Percentiles rank a stretch among this genome's conserved stretches.
These are phyloP conservation scores for Naja naja DNA, from an alignment of 2,113 vertebrate genomes.

Conservation along the genomic window DNA sequence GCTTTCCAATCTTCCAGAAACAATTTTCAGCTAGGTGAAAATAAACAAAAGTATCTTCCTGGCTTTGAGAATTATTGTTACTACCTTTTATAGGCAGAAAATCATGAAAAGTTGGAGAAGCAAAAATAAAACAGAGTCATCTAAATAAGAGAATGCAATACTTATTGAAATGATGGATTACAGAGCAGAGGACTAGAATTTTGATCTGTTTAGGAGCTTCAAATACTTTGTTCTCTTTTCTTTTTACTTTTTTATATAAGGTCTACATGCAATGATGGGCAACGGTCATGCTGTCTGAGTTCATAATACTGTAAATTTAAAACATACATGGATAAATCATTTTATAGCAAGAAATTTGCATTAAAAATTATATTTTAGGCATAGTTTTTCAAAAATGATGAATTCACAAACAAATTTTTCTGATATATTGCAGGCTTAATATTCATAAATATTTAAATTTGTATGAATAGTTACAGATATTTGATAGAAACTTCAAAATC, in stretches of 20 bases:
- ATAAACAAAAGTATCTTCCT: conserved; percentile 39
- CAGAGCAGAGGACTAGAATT: conserved; percentile 39
- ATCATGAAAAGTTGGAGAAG: conserved; percentile 21
- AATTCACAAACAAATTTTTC: background rate
- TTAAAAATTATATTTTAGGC: background rate
- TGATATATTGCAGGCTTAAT: background rate
- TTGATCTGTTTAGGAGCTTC: conserved; percentile 34
- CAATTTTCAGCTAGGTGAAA: conserved; percentile 32
- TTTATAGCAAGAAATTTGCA: background rate
- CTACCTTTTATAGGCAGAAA: conserved; percentile 32
- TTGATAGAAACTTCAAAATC: background rate
- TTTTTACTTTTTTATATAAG: background rate
- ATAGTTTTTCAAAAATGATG: background rate
- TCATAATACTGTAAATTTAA: background rate
- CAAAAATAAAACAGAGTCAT: conserved; percentile 20
- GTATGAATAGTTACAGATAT: background rate
- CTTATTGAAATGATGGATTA: background rate
- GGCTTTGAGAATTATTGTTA: conserved; percentile 10
- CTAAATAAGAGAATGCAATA: conserved; percentile 11
- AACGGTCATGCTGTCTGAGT: background rate
- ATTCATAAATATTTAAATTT: background rate
- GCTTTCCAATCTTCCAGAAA: conserved; percentile 1
- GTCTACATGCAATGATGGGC: background rate
- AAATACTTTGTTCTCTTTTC: background rate
- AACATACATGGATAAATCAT: background rate